Base-by-base conservation (phyloP, 2,113 vertebrate species). In the Lanius ludovicianus region DNA sequence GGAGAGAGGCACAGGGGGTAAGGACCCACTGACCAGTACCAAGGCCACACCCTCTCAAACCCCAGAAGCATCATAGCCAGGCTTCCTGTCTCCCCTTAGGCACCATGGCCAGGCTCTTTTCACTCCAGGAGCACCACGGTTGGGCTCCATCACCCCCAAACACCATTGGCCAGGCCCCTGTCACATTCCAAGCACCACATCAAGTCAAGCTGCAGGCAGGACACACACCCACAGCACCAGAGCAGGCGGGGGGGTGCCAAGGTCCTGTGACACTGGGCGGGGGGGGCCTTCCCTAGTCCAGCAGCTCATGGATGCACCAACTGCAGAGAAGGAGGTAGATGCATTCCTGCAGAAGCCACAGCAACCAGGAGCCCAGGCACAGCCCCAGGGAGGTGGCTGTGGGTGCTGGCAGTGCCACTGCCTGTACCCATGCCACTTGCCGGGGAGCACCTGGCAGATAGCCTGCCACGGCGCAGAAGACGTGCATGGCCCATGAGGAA, bases 251-350 rank as follows among this genome's bases (percentile, higher is more conserved):
- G 44, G 42, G n/a, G n/a, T 22, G 37, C 30, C 1, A 0, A 44
- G 35, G 17, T 65, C 90, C 83, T 9, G 25, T 1, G 5, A n/a
- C 10, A 8, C 30, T 11, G 5, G 4, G 14, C 15, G 16, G 28
- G 50, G 13, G 47, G 47, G 21, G 9, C 4, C 1, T 41, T 46
- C 39, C 15, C 98, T 98, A 99, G 90, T 99, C 99, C 97, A 99
- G 97, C 85, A 99, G 98, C 96, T 99, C 98, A n/a, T 91, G 98
- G 91, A 99, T 96, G 93, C 99, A 99, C 99, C 99, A 99, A 96
- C 99, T 99, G 97, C 99, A 99, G 41, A 99, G 98, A 28, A 99
- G 97, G 78, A 99, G 95, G 78, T 98, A 99, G 31, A 98, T 92
- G 6, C 98, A 98, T 68, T 99, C 98, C 82, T 98, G 98, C 65